Base-by-base conservation (phyloP, 2,888 invertebrate genomes). In the Pyrrhia umbra region DNA sequence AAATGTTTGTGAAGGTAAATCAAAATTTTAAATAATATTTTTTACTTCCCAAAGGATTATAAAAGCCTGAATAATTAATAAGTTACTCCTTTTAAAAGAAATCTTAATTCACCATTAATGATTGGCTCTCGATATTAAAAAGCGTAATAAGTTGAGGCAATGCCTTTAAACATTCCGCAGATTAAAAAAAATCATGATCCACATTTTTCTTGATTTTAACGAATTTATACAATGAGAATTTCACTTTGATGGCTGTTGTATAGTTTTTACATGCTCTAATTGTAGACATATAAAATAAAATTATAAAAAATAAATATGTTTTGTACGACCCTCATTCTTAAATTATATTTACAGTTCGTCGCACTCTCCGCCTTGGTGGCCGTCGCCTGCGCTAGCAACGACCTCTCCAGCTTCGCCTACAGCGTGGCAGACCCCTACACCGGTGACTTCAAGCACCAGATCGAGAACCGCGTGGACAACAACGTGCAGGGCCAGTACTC, bases 381-480 rank as follows among this genome's bases (percentile, higher is more conserved):
- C 46, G 79, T 77, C 60, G 88, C 84, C 30, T 77, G 83, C 63
- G 87, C 88, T 56, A 78, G 83, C 40, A 50, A 50, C 37, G 88
- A 89, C 68, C 62, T 84, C 55, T 88, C 94, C 82, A 90, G 91
- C 80, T 95, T 93, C 88, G 89, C 93, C 0, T 95, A 95, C 80
- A 92, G 92, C 55, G 92, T 95, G 39, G 92, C 95, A 54, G 95
- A 95, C 76, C 90, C 92, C 64, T 84, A 90, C 82, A 95, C 95
- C 46, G 95, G 95, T 1, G 95, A 95, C 87, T 90, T 87, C 83
- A 95, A 95, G 84, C 90, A 88, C 85, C 95, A 95, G 85, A 80
- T 88, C 2, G 95, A 89, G 77, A 78, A 74, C 45, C 86, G 89
- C 49, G 77, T 77, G 8, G 85, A 84, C 1, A 20, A 78, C 72